phyloP scores from a whole-genome alignment of 2,888 invertebrate genomes.

The Synergus itoensis region DNA sequence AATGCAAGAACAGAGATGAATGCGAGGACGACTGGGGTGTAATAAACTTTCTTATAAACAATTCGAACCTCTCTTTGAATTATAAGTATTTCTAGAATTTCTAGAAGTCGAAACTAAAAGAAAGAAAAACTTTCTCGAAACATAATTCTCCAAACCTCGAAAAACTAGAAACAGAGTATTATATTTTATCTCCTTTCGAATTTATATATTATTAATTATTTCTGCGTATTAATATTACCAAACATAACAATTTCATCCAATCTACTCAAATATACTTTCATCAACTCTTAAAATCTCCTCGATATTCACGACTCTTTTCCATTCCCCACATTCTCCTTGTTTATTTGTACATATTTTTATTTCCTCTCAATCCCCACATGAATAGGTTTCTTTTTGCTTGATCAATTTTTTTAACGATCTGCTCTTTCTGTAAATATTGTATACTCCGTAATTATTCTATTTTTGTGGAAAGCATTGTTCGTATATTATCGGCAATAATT shows the following conservation, averaged over 20 bases:
- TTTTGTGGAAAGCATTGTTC: too few relatives aligned
- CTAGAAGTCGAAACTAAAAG: neutral
- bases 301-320: conserved; percentile 15
- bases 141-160: neutral
- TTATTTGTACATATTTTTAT: neutral
- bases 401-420: neutral
- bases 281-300: neutral
- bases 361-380: conserved; percentile 12
- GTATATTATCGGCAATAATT: neutral
- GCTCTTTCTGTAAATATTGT: too few relatives aligned
- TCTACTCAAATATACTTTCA: conserved; percentile 1
- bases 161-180: too few relatives aligned
- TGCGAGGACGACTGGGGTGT: neutral
- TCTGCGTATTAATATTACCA: neutral
- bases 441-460: too few relatives aligned
- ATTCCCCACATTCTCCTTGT: neutral
- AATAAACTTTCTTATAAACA: conserved; percentile 16
- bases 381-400: neutral
- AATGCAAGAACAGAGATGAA: neutral
- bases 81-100: neutral
- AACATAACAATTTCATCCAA: neutral
- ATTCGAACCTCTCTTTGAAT: neutral
- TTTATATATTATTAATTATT: conserved; percentile 4
- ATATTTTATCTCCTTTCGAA: neutral
- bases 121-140: neutral